phyloP scores from a whole-genome alignment of 92 coral and sea anemone species.

The Blastomussa wellsi region DNA sequence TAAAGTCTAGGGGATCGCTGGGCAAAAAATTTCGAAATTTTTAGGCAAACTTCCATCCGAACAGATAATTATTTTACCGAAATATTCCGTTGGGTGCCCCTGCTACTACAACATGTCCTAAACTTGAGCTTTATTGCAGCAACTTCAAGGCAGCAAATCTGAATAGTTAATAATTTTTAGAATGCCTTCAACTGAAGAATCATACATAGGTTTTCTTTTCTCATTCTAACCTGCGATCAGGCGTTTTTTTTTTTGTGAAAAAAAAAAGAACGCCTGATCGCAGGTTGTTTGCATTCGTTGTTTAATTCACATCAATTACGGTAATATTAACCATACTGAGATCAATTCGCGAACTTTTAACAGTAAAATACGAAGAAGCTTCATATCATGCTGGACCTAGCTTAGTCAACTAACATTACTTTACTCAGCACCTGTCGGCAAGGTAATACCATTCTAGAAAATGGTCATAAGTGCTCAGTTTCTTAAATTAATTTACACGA shows the following conservation, averaged over 20 bases:
- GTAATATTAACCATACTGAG: neutral
- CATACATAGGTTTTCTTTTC: no score
- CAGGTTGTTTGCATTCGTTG: no score
- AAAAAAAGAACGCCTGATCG: no score
- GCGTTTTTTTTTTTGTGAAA: no score
- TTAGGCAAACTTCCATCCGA: no score
- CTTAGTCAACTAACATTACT: neutral
- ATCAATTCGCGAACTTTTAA: neutral
- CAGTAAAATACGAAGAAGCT: neutral
- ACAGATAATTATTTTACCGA: no score
- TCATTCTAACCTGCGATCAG: no score
- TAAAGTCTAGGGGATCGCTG: no score
- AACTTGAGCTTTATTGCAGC: conserved; percentile 3
- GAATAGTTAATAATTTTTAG: neutral
- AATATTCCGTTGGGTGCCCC: no score
- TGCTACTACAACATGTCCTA: neutral
- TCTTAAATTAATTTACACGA: neutral
- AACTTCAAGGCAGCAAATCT: neutral
- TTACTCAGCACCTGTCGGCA: neutral
- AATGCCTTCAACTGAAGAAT: neutral
- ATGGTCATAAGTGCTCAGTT: neutral
- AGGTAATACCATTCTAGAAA: neutral
- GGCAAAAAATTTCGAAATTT: no score
- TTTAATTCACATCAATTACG: neutral
- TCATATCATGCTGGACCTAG: neutral